Evolutionary conservation across 2,888 invertebrate species (phyloP), one percentile per base, ranked within the genome.

Genomic region (Cacoxenus indagator): DNA sequence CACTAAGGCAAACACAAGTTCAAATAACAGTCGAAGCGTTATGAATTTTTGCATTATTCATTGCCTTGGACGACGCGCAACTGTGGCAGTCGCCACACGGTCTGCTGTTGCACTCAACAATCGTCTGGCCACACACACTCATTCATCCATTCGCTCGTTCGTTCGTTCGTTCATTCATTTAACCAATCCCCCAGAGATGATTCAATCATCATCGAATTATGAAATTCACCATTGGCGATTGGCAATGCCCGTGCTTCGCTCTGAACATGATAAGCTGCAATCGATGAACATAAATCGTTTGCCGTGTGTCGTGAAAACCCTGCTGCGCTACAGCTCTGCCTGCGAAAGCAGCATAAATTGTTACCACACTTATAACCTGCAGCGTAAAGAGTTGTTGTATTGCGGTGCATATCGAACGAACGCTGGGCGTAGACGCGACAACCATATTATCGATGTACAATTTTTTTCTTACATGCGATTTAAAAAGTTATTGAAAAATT

Each of bases 321-420:
- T 51, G 9, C 51, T 55, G 3, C 17, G 14, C 6, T n/a, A 17
- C 51, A 2, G 55, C 14, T 26, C 9, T 9, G 6, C 26, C 26
- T 14, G 24, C 24, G 1, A 5, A 4, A n/a, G 4, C 27, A 14
- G 9, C 27, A 26, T 37, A 61, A 67, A 62, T 51, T 67, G 67
- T 31, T 67, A 67, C 61, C 31, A 26, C 51, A 24, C 27, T 61
- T 67, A 51, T 51, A 11, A 67, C 48, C 43, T 61, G 31, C 37
- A 51, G 37, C 51, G 48, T 22, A n/a, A 29, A 48, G 45, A 46
- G 29, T 14, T 17, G 17, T 61, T 37, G 37, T n/a, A 5, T 6
- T 22, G 46, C 8, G 9, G 9, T 19, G 19, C 51, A 17, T 51
- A 51, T 43, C n/a, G 19, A 51, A 9, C 5, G 19, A 26, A 26